Percentiles rank a stretch among this genome's conserved stretches.
phyloP scores from a whole-genome alignment of 2,888 invertebrate genomes.

The Calameuta pallipes region DNA sequence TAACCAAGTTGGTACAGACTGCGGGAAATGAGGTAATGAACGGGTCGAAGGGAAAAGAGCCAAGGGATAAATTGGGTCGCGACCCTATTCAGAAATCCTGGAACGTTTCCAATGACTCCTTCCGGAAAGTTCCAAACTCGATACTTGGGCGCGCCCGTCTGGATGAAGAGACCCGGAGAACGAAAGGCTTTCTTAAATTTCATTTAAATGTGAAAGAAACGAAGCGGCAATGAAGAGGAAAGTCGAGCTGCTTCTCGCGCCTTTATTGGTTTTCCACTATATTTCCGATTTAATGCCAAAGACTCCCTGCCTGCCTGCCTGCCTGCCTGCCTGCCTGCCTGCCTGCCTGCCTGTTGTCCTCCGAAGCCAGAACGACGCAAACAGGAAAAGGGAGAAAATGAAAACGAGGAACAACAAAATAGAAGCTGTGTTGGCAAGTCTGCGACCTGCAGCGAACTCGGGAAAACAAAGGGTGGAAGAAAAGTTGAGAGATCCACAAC shows the following conservation, averaged over 20 bases:
- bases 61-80: conserved; percentile 33
- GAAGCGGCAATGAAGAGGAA: conserved; percentile 9
- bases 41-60: too few relatives aligned
- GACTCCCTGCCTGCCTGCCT: not conserved
- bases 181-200: conserved; percentile 20
- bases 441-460: too few relatives aligned
- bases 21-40: too few relatives aligned
- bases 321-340: not conserved
- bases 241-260: not conserved
- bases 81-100: conserved; percentile 25
- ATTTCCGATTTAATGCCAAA: conserved; percentile 13
- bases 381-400: not conserved
- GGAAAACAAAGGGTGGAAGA: too few relatives aligned
- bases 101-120: not conserved
- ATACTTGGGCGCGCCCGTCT: not conserved
- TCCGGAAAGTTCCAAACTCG: not conserved
- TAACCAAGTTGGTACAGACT: too few relatives aligned
- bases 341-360: not conserved
- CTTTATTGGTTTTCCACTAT: conserved; percentile 23
- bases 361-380: not conserved
- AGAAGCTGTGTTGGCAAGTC: not conserved
- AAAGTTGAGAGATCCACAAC: not conserved
- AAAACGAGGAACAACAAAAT: not conserved
- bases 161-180: not conserved
- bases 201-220: conserved; percentile 25